These are phyloP conservation scores for Protaetia brevitarsis DNA, from an alignment of 1,140 invertebrate genomes.

Conservation along the genomic window DNA sequence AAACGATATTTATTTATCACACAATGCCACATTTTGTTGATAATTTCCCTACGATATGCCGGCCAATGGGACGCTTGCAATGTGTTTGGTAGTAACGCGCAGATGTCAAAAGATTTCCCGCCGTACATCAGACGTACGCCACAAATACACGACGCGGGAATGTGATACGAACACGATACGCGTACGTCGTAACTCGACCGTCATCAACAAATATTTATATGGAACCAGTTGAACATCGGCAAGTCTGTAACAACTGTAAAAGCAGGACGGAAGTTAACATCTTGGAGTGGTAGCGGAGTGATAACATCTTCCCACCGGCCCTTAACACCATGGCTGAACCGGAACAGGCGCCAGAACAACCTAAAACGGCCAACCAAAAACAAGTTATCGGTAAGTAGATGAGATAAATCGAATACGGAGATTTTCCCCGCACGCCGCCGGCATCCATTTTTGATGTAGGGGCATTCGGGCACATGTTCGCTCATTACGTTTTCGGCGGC, in stretches of 20 bases:
- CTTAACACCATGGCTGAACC: conserved; percentile 71
- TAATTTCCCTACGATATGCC: background rate
- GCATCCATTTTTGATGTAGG: conserved; percentile 39
- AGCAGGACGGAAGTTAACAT: conserved; percentile 61
- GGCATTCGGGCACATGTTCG: conserved; percentile 39
- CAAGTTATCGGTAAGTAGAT: conserved; percentile 62
- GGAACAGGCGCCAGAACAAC: conserved; percentile 68
- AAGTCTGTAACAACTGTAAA: conserved; percentile 57
- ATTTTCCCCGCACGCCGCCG: background rate
- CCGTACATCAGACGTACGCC: background rate
- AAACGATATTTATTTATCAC: background rate
- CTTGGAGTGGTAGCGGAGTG: conserved; percentile 61
- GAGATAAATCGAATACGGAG: conserved; percentile 28
- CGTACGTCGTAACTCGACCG: background rate
- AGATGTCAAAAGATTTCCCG: background rate
- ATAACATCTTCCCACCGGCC: conserved; percentile 61
- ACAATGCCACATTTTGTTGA: background rate
- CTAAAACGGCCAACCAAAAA: conserved; percentile 56
- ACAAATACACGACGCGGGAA: background rate
- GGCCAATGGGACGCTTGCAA: background rate
- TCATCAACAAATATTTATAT: conserved; percentile 11
- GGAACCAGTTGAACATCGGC: conserved; percentile 31
- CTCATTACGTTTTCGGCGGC: background rate
- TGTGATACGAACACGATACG: background rate
- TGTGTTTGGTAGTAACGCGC: conserved; percentile 12